Base-by-base conservation (phyloP, 2,113 vertebrate genomes). In the Bothrops jararaca region DNA sequence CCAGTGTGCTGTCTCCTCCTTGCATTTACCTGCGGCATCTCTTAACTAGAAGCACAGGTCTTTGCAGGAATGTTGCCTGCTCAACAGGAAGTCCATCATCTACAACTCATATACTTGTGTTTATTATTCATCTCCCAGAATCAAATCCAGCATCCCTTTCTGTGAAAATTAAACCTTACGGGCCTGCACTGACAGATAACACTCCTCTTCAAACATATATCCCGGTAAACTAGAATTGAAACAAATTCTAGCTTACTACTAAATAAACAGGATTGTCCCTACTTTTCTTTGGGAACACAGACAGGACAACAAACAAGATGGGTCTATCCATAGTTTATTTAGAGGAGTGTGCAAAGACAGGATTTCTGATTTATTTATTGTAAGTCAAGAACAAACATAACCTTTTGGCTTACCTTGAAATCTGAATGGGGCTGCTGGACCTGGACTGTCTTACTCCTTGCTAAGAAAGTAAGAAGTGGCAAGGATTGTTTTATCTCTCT, bases 31-130 rank as follows among this genome's bases (percentile, higher is more conserved):
- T 94, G 95, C 1, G 94, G 45, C 95, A 91, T 56, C 88, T 85
- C 26, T 89, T 89, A 92, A 94, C 97, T 95, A 29, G 2, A 15
- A 90, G 94, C 95, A 85, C 10, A 39, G 39, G 86, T 91, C 0
- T 93, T 64, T 93, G 0, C n/a, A 88, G 11, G 90, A 92, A 93
- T 94, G 96, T 95, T 95, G 5, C 89, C 56, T 60, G 15, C 92
- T 18, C 88, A 95, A 96, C 96, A 96, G 97, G 96, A 97, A 96
- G 95, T 89, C 57, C 92, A 93, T 94, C 88, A 95, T 95, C 95
- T 94, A 93, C 93, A 95, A 29, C 90, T 96, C 92, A 95, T 95
- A 89, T 11, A 18, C 80, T 20, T 89, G 34, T 85, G 18, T 94
- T 95, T 94, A 96, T 95, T 96, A 69, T 86, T 48, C 45, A 64